Evolutionary conservation across 2,888 invertebrate genomes (phyloP), one percentile per base, ranked within the genome.

Genomic region (Euphydryas editha): DNA sequence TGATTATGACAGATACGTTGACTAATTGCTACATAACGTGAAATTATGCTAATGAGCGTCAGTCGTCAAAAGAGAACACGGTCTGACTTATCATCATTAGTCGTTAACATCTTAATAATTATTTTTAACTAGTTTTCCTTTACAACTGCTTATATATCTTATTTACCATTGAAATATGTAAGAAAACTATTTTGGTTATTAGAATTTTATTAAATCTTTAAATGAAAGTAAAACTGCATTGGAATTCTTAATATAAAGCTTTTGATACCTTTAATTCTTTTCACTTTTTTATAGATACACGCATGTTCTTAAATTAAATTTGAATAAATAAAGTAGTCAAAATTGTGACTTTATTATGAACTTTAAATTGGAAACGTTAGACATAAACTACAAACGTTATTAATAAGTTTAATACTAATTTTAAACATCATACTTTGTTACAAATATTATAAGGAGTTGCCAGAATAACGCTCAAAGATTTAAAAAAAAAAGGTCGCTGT

Each of bases 11-110:
- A 63, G 60, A 67, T 61, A 47, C 56, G 69, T 63, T 60, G 62
- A 67, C 60, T 69, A 62, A 69, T 61, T 66, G 47, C 56, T 54
- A 57, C 30, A 36, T 61, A 69, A 66, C 69, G 69, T 63, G 21
- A 63, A 51, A 60, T 69, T 69, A 67, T 69, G 69, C 49, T 67
- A 69, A 69, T 62, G 49, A 46, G 30, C 44, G 24, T 36, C 24
- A 39, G 51, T 59, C 56, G 37, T 54, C 49, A 58, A 59, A 59
- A 55, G 56, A 55, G n/a, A 44, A 44, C 42, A 54, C 54, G 36
- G 54, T 24, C 30, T 24, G 21, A 49, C n/a, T 59, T 59, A 46
- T 58, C 44, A 58, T 37, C 44, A 58, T 37, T 18, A 17, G 60
- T 42, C 47, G 60, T 60, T 60, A 51, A 60, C 51, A 60, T 51